Evolutionary conservation across 2,113 vertebrate genomes (phyloP).

Genomic region (Sorex fumeus): DNA sequence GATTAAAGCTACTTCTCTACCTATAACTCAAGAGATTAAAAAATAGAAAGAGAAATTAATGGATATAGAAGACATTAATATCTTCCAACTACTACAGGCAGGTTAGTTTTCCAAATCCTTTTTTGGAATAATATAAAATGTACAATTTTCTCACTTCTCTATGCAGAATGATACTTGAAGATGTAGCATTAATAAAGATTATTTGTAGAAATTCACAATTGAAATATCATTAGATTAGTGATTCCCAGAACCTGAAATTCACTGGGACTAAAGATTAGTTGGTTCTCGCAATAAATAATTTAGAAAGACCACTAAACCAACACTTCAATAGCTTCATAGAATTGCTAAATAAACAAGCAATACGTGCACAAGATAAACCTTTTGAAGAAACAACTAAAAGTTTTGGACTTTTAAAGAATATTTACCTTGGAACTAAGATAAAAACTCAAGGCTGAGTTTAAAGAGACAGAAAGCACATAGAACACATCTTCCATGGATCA

Average conservation of each 20-base stretch:
- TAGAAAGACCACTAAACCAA: conserved; percentile 78
- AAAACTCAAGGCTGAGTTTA: conserved; percentile 68
- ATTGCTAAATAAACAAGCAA: conserved; percentile 79
- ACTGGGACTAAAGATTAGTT: conserved; percentile 71
- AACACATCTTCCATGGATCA: not conserved
- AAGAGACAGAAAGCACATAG: conserved; percentile 35
- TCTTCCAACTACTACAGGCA: not conserved
- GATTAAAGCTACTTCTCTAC: not conserved
- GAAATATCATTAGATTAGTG: conserved; percentile 38
- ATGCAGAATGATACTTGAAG: not conserved
- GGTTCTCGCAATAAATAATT: conserved; percentile 75
- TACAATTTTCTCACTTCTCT: not conserved
- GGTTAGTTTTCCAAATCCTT: conserved; percentile 25
- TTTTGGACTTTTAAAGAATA: conserved; percentile 78
- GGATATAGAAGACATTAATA: not conserved
- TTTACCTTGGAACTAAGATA: conserved; percentile 81
- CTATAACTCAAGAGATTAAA: not conserved
- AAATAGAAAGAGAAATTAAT: not conserved
- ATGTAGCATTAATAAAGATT: conserved; percentile 4
- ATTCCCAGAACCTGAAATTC: conserved; percentile 57
- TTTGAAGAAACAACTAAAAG: conserved; percentile 73
- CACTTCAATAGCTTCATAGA: conserved; percentile 69
- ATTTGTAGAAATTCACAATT: conserved; percentile 40
- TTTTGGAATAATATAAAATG: conserved; percentile 8
- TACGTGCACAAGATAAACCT: conserved; percentile 79